phyloP scores from a whole-genome alignment of 1,140 invertebrate species.

The Cepaea nemoralis region DNA sequence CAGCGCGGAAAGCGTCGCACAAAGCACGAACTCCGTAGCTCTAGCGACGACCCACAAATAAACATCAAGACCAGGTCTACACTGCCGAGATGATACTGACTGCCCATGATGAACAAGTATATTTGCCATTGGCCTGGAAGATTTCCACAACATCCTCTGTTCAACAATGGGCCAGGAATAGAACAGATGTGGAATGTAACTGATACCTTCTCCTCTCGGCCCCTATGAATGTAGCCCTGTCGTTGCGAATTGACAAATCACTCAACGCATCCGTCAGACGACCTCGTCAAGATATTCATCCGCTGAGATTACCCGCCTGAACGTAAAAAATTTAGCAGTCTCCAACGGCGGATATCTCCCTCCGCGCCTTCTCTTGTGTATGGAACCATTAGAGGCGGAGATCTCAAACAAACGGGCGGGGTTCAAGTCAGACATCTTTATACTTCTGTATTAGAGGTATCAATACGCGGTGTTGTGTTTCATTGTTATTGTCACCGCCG shows the following conservation, averaged over 20 bases:
- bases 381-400: background rate
- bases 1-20: too few species aligned
- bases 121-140: background rate
- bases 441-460: constrained; percentile 7
- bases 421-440: constrained; percentile 17
- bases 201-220: background rate
- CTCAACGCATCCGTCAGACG: constrained; percentile 35
- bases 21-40: too few species aligned
- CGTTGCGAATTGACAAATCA: constrained; percentile 35
- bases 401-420: constrained; percentile 4
- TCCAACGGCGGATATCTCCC: background rate
- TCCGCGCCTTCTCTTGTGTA: background rate
- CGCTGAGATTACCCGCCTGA: constrained; percentile 25
- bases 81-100: too few species aligned
- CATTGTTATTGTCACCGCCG: constrained; percentile 27
- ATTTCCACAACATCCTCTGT: background rate
- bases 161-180: background rate
- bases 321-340: background rate
- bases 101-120: too few species aligned
- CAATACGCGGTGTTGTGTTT: constrained; percentile 12
- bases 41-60: too few species aligned
- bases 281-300: constrained; percentile 38
- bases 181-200: constrained; percentile 34
- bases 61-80: too few species aligned
- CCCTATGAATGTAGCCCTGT: constrained; percentile 36